Conservation (phyloP, 2,888 invertebrate genomes). For the Deilephila porcellus region DNA sequence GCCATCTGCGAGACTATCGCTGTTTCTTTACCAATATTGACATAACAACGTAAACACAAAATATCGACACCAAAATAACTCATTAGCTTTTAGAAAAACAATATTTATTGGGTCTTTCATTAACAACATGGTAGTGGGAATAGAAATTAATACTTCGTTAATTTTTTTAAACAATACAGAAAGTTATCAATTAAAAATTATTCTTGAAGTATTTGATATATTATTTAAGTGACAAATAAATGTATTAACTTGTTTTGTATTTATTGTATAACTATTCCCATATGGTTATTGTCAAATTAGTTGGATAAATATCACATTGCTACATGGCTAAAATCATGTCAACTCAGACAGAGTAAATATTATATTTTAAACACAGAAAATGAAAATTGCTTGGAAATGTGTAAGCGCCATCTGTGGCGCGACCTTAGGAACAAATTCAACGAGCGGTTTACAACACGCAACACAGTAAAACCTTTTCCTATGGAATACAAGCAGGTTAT, state of each 20-base stretch:
- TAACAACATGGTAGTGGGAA: neutral
- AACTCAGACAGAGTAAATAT: too few species aligned
- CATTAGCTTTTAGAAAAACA: constrained; percentile 7
- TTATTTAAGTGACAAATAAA: neutral
- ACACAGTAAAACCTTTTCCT: neutral
- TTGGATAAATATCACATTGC: too few species aligned
- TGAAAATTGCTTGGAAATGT: neutral
- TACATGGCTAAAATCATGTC: neutral
- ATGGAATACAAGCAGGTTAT: neutral
- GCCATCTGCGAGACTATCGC: constrained; percentile 7
- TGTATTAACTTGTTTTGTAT: neutral
- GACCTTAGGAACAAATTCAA: neutral
- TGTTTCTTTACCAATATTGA: constrained; percentile 15
- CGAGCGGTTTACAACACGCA: neutral
- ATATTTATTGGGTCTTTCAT: neutral
- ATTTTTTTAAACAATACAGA: neutral
- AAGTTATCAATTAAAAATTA: neutral
- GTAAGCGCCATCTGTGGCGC: constrained; percentile 15
- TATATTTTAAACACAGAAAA: too few species aligned
- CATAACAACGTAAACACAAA: neutral
- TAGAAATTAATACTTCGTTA: neutral
- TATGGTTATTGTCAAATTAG: neutral
- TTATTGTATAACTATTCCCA: neutral
- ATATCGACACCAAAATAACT: neutral
- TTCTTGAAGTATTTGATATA: neutral